Evolutionary conservation across 2,888 invertebrate genomes (phyloP).

Genomic region (Eustalomyia histrio): DNA sequence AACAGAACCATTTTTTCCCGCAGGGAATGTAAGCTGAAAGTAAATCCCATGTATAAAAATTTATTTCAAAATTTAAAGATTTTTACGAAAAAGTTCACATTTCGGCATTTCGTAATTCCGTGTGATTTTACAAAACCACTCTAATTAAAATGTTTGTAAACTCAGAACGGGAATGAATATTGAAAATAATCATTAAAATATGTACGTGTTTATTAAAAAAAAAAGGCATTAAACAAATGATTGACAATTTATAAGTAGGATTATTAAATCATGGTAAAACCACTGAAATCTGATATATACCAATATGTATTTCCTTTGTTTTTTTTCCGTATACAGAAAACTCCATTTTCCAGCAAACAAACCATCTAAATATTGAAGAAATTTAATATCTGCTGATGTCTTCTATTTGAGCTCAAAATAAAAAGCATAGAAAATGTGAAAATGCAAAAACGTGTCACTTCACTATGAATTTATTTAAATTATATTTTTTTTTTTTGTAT

Average conservation of each 20-base stretch:
- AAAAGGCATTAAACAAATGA: neutral
- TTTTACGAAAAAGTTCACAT: no score
- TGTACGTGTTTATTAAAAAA: neutral
- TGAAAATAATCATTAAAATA: neutral
- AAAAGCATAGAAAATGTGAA: neutral
- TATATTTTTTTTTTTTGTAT: neutral
- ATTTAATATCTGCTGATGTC: neutral
- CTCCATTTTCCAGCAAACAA: neutral
- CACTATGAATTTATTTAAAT: neutral
- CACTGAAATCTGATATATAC: neutral
- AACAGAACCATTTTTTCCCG: no score
- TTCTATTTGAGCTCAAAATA: neutral
- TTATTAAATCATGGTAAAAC: neutral
- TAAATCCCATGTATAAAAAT: no score
- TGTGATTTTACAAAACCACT: no score
- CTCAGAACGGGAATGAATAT: no score
- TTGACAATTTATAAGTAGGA: slow-evolving; percentile 3
- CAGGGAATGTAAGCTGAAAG: no score
- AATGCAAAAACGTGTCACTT: neutral
- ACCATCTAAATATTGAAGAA: neutral
- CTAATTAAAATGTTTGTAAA: no score
- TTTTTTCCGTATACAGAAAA: neutral
- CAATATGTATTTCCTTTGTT: neutral
- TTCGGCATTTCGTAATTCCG: no score
- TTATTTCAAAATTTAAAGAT: no score